Evolutionary conservation across 2,113 vertebrate species (phyloP).

Genomic region (Cnemophilus loriae): DNA sequence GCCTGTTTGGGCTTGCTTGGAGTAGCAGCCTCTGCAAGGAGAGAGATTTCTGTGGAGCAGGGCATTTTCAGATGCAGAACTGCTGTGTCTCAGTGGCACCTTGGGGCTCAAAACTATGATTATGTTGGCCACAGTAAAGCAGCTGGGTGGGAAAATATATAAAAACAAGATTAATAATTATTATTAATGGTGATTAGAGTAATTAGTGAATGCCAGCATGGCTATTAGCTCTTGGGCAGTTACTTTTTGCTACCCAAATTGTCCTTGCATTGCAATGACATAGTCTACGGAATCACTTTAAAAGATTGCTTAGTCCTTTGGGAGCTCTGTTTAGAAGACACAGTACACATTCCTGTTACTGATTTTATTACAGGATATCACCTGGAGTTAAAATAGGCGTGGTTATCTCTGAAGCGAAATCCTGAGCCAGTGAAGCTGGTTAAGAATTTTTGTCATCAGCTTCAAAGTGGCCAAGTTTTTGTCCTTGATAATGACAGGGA

Average conservation of each 20-base stretch:
- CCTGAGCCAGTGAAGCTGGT: not conserved
- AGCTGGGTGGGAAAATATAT: not conserved
- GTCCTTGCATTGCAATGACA: not conserved
- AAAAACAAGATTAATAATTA: not conserved
- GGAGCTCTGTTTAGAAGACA: not conserved
- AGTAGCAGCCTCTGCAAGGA: not conserved
- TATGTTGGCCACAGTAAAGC: not conserved
- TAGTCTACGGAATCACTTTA: not conserved
- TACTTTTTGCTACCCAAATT: not conserved
- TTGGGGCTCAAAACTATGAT: not conserved
- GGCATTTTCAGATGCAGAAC: fast-evolving
- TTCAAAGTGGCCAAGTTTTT: not conserved
- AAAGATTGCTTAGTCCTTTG: not conserved
- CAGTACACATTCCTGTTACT: not conserved
- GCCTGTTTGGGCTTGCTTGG: not conserved
- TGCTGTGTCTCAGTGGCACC: not conserved
- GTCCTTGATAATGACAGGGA: not conserved
- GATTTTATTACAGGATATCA: not conserved
- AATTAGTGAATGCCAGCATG: not conserved
- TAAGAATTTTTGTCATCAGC: not conserved
- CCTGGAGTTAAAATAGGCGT: not conserved
- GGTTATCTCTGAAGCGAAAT: not conserved
- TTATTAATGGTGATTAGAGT: not conserved
- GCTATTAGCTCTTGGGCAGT: not conserved
- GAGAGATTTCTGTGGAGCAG: not conserved